Evolutionary conservation across 37 sponge, comb jelly and placozoan species (phyloP).

Genomic region (Aplysina aerophoba): DNA sequence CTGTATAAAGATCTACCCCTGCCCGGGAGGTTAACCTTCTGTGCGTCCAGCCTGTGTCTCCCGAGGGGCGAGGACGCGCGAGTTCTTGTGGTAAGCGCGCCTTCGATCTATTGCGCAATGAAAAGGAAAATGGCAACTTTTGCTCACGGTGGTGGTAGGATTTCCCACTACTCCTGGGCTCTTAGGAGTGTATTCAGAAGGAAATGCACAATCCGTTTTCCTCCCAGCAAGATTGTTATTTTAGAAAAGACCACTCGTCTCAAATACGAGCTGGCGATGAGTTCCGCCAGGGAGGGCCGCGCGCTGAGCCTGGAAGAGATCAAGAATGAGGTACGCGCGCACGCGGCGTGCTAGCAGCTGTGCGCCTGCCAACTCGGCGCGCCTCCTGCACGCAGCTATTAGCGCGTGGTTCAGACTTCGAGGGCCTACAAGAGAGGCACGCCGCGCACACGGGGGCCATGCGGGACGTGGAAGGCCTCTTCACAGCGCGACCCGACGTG

Average conservation of each 20-base stretch:
- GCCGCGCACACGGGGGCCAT: conserved; percentile 40
- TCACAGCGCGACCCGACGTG: conserved; percentile 37
- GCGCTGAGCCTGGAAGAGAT: conserved; percentile 33
- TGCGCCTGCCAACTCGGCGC: background rate
- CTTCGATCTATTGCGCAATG: background rate
- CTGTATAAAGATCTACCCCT: too few relatives aligned
- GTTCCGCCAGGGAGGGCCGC: background rate
- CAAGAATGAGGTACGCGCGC: conserved; percentile 22
- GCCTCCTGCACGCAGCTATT: conserved; percentile 32
- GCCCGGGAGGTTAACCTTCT: too few relatives aligned
- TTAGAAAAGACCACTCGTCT: conserved; percentile 61
- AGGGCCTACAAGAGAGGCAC: conserved; percentile 47
- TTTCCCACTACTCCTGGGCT: background rate
- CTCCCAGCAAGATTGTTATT: conserved; percentile 47
- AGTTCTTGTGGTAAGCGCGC: conserved; percentile 14
- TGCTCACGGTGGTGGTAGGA: background rate
- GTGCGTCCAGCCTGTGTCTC: too few relatives aligned
- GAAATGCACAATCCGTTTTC: background rate
- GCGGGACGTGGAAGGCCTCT: conserved; percentile 24
- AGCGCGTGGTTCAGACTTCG: conserved; percentile 57
- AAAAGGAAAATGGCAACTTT: background rate
- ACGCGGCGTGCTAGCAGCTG: background rate
- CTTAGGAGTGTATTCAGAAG: background rate
- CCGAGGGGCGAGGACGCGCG: too few relatives aligned
- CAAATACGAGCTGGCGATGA: conserved; percentile 39